These are phyloP conservation scores for Brachionus rotundiformis DNA, from an alignment of 1,140 invertebrate species.

Conservation along the genomic window DNA sequence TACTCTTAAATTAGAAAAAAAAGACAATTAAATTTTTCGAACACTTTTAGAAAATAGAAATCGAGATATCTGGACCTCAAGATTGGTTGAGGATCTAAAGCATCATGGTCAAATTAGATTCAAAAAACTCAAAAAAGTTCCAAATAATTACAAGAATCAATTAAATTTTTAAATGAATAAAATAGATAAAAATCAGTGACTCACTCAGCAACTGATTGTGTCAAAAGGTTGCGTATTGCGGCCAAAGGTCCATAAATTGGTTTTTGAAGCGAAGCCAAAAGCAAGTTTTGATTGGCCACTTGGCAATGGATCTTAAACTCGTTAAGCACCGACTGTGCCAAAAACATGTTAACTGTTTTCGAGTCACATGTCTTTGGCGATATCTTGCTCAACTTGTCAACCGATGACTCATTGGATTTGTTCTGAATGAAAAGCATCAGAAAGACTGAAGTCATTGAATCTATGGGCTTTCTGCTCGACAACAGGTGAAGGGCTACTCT, in stretches of 20 bases:
- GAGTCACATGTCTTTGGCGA: not conserved
- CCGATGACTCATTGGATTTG: not conserved
- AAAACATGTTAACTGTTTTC: slow-evolving; percentile 18
- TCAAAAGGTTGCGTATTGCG: slow-evolving; percentile 24
- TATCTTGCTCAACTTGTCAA: slow-evolving; percentile 9
- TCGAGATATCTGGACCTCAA: no score
- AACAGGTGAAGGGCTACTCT: not conserved
- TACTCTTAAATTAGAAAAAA: no score
- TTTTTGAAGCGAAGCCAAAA: slow-evolving; percentile 7
- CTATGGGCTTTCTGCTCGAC: slow-evolving; percentile 44
- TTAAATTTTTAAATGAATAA: not conserved
- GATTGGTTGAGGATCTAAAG: no score
- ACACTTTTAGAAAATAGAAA: no score
- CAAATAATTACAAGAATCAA: no score
- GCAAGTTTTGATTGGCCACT: slow-evolving; percentile 10
- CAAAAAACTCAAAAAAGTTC: no score
- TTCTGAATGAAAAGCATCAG: slow-evolving; percentile 31
- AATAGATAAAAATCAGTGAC: not conserved
- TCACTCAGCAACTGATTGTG: slow-evolving; percentile 32
- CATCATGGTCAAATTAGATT: no score
- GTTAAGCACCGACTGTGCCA: not conserved
- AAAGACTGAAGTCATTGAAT: slow-evolving; percentile 49
- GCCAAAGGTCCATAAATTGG: slow-evolving; percentile 39
- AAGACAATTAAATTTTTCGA: no score
- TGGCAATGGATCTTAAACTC: slow-evolving; percentile 28